Evolutionary conservation across 64 coral and sea anemone genomes (phyloP).

Genomic region (Stichodactyla mertensii): DNA sequence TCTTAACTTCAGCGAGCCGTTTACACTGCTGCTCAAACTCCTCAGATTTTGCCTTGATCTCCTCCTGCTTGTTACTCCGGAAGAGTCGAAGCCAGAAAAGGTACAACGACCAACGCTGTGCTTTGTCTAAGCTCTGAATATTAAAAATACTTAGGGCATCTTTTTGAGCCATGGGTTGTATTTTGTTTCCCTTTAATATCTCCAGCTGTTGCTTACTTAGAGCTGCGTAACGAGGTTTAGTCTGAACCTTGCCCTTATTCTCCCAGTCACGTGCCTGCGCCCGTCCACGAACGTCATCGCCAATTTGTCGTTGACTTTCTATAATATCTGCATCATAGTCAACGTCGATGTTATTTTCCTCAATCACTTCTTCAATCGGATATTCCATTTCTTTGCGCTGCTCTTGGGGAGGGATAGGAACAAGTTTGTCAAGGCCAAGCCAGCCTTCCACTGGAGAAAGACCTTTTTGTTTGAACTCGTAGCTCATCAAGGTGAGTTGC

Average conservation of each 20-base stretch:
- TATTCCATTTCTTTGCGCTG: background rate
- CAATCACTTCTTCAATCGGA: background rate
- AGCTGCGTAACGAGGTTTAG: background rate
- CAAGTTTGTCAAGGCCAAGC: background rate
- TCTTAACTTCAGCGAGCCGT: constrained; percentile 36
- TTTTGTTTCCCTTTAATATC: constrained; percentile 18
- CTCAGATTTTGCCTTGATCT: constrained; percentile 10
- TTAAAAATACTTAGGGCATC: constrained; percentile 17
- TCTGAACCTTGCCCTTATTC: background rate
- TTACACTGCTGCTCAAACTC: constrained; percentile 46
- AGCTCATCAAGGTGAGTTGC: constrained; percentile 4
- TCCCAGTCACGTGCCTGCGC: constrained; percentile 3
- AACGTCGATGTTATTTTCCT: constrained; percentile 22
- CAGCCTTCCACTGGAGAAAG: constrained; percentile 22
- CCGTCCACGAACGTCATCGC: constrained; percentile 38
- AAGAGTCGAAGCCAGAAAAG: constrained; percentile 67
- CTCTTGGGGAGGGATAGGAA: background rate
- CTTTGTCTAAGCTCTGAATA: constrained; percentile 25
- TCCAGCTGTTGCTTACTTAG: constrained; percentile 29
- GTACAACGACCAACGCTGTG: constrained; percentile 43
- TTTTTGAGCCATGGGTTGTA: background rate
- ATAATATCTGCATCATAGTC: constrained; percentile 74
- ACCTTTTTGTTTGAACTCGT: constrained; percentile 4
- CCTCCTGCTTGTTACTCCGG: constrained; percentile 11
- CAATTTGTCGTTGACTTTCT: constrained; percentile 60